Percentiles rank a stretch among this genome's conserved stretches.
These are phyloP conservation scores for Drosophila pruinosa DNA, from an alignment of 1,140 invertebrate genomes.

Conservation along the genomic window DNA sequence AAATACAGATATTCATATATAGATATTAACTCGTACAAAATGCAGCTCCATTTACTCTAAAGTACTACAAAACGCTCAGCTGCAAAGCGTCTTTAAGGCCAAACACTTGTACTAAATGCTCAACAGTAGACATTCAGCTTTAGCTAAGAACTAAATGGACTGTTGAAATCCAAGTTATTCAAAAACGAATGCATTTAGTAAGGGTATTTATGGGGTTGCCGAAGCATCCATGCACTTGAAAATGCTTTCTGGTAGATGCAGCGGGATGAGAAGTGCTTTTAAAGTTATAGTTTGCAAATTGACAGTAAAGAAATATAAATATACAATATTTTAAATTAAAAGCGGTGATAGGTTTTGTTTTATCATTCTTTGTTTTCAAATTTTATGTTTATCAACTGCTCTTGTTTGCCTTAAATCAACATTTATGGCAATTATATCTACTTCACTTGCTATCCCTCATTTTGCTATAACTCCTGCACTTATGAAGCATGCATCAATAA, in stretches of 20 bases:
- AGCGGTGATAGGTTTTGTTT: too few species aligned
- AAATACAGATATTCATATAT: slow-evolving; percentile 1
- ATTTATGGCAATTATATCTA: too few species aligned
- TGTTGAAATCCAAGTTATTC: background rate
- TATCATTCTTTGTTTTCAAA: too few species aligned
- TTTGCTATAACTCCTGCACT: too few species aligned
- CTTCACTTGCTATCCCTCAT: too few species aligned
- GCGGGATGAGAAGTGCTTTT: too few species aligned
- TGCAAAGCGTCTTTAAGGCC: slow-evolving; percentile 4
- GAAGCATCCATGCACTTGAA: background rate
- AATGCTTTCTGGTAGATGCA: background rate
- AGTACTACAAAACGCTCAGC: slow-evolving; percentile 19
- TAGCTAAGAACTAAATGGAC: background rate
- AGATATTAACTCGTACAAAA: slow-evolving; percentile 7
- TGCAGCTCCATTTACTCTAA: slow-evolving; percentile 14
- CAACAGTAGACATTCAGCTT: background rate
- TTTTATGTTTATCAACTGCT: too few species aligned
- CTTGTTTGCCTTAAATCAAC: too few species aligned
- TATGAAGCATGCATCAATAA: too few species aligned
- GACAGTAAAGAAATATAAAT: background rate
- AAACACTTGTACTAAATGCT: slow-evolving; percentile 1
- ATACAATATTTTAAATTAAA: too few species aligned
- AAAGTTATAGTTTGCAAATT: background rate
- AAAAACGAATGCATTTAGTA: background rate
- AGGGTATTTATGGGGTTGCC: background rate